Conservation (phyloP, 2,797 vertebrate species). For the Chelonia mydas region DNA sequence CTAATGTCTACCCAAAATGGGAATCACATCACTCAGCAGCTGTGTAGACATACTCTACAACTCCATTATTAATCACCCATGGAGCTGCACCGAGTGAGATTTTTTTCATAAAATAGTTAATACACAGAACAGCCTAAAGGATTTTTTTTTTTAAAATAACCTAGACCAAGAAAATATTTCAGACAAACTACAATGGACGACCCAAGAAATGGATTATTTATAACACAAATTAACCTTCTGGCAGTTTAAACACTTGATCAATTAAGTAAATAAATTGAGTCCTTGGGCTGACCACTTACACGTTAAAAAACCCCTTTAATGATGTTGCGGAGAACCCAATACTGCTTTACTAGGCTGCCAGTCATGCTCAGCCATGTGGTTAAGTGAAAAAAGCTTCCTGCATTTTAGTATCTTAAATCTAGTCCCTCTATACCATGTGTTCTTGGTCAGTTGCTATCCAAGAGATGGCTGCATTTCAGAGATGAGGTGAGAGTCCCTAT, state of each 20-base stretch:
- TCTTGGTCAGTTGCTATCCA: background rate
- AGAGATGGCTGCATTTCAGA: background rate
- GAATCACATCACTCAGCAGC: background rate
- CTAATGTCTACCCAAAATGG: background rate
- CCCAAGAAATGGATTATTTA: rapidly evolving
- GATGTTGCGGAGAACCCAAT: rapidly evolving
- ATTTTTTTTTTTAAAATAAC: background rate
- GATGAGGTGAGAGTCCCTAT: background rate
- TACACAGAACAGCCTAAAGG: background rate
- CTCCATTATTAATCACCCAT: background rate
- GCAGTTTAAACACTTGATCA: background rate
- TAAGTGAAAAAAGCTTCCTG: background rate
- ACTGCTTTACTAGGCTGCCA: rapidly evolving
- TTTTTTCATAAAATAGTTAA: background rate
- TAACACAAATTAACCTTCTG: rapidly evolving
- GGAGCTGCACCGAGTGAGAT: background rate
- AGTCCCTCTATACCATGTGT: rapidly evolving
- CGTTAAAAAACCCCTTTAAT: background rate
- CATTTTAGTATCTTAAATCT: background rate
- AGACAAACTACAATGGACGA: background rate
- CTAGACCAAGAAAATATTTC: background rate
- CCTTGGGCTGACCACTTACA: rapidly evolving
- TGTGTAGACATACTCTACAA: background rate
- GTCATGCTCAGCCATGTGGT: rapidly evolving
- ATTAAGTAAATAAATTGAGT: rapidly evolving